Evolutionary conservation across 1,140 invertebrate species (phyloP), one percentile per base, ranked within the genome.

Genomic region (Nylanderia fulva): DNA sequence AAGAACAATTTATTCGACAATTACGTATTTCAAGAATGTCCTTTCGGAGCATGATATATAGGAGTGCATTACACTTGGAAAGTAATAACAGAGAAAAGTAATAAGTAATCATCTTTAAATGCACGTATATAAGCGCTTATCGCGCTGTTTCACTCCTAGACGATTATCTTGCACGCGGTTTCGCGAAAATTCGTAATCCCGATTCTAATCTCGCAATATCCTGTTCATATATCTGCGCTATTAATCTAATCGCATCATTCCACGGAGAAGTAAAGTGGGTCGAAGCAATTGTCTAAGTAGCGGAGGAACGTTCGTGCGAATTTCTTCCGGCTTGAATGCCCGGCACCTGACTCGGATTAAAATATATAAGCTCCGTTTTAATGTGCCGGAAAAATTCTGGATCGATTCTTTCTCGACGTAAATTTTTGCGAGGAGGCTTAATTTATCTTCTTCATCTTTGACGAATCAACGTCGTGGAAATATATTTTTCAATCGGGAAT

Each of bases 131-230:
- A 52, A 42, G 24, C 66, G 36, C 24, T 80, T 72, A 72, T 82
- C 77, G 68, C 24, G 64, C 77, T 42, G 64, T n/a, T n/a, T 69
- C 36, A 56, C 42, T 56, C 48, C 66, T 48, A 60, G 42, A 42
- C 68, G 18, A 77, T 83, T 85, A 82, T 87, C 58, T 45, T 13
- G 61, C 54, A 82, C 54, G 52, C 33, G 27, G 72, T 27, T 58
- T 54, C 61, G 39, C 82, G 87, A 88, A 88, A 86, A 76, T 84
- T 87, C 84, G 54, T 79, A 85, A 66, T 60, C 58, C 39, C 52
- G 77, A 82, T 82, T 4, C 18, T 82, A 82, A 82, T 82, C 77
- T 82, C 64, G 52, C 36, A 82, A 82, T 82, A 82, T 82, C 66
- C 77, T 72, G 77, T 15, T 71, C 77, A 82, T 82, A 82, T 72